These are phyloP conservation scores for Sphenodon punctatus DNA, from an alignment of 2,797 vertebrate genomes.

Conservation along the genomic window DNA sequence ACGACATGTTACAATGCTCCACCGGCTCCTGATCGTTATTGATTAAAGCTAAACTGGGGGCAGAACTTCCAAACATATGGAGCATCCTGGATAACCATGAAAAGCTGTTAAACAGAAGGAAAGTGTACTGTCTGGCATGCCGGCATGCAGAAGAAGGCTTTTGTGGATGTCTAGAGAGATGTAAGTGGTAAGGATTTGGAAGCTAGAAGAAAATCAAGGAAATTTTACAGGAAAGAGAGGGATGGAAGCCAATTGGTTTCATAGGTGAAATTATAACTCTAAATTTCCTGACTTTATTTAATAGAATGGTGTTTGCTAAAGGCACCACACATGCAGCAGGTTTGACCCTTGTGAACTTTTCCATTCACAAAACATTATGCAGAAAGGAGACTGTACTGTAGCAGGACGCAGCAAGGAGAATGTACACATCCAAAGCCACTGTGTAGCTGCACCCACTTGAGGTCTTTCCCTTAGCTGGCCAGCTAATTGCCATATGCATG, in stretches of 20 bases:
- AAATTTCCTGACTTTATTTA: background rate
- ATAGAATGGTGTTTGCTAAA: too few species aligned
- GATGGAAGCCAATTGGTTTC: background rate
- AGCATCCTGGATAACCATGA: background rate
- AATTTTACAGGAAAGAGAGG: fast-evolving
- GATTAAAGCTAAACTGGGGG: background rate
- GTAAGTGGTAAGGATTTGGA: background rate
- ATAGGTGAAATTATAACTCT: background rate
- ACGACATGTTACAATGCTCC: too few species aligned
- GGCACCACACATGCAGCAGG: too few species aligned
- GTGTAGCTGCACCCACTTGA: too few species aligned
- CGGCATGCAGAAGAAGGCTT: background rate
- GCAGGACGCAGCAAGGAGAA: too few species aligned
- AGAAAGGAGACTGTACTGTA: too few species aligned
- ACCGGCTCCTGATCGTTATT: too few species aligned
- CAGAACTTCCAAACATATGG: background rate
- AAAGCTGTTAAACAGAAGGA: background rate
- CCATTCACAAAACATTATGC: background rate
- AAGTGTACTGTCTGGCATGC: background rate
- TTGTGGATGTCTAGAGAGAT: background rate
- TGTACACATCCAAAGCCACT: too few species aligned
- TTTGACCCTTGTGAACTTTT: background rate
- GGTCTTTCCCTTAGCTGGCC: too few species aligned
- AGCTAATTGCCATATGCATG: too few species aligned
- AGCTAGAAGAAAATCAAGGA: background rate